Evolutionary conservation across 1,140 invertebrate species (phyloP), one percentile per base, ranked within the genome.

Genomic region (Drosophila kohkoa): DNA sequence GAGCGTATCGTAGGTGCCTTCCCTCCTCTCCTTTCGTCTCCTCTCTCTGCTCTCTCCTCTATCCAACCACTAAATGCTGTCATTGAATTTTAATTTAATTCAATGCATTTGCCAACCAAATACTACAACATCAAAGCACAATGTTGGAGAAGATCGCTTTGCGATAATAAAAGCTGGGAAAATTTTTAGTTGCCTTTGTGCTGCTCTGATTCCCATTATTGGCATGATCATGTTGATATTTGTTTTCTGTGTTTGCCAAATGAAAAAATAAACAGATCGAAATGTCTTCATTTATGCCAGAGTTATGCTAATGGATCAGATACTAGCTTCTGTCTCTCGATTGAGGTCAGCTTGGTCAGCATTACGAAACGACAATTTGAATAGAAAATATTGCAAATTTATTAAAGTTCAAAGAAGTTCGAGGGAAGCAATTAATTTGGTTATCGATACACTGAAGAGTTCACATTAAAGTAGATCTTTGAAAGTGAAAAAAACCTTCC

Each of bases 41-140:
- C 30, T 16, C 30, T 16, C 25, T 45, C 16, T 25, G 20, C 20
- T 13, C 60, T 30, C 20, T 3, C 30, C 41, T 5, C 63, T 65
- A n/a, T 35, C 43, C 43, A 35, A 32, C 38, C 38, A 13, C 62
- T 67, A 45, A 70, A 54, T 78, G 41, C 81, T 89, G 81, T 81
- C 80, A 89, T 89, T 88, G 85, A 88, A 88, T 89, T 88, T 88
- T 89, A 88, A 85, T 88, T 88, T 89, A 88, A 88, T 89, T 77
- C 83, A 80, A 83, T 83, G 68, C 75, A 75, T 75, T 25, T 48
- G 74, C 72, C 73, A 46, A 30, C n/a, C 58, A 30, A 60, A 60
- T 30, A 60, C 8, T 7, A 38, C 63, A 63, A 80, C 77, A 77
- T 65, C 78, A 81, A 76, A 80, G 66, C 77, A 86, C 82, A 86